Conservation (phyloP, 1,140 invertebrate species). For the Rhopalosiphum maidis region DNA sequence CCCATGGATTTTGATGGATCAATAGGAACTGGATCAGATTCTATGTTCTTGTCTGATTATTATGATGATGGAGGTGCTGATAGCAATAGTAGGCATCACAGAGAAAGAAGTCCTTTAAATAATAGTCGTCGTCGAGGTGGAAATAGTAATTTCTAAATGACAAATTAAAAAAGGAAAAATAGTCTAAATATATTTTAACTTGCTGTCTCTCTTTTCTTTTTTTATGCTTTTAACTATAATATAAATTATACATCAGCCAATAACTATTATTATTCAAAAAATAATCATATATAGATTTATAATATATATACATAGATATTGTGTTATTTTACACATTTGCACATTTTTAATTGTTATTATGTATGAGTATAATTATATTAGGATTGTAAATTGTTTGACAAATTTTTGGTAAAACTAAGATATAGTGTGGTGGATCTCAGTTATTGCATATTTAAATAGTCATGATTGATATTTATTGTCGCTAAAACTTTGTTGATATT, state of each 20-base stretch:
- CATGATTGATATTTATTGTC: not conserved
- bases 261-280: not conserved
- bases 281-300: not conserved
- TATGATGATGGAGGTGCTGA: slow-evolving; percentile 20
- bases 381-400: not conserved
- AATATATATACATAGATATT: not conserved
- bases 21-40: not conserved
- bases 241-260: not conserved
- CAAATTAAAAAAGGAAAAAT: not conserved
- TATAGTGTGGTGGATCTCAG: slow-evolving; percentile 36
- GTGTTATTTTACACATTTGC: not conserved
- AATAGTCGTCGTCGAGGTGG: not conserved
- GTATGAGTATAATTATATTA: not conserved
- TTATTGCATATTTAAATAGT: not conserved
- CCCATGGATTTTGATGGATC: slow-evolving; percentile 55
- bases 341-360: not conserved
- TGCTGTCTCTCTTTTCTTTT: not conserved
- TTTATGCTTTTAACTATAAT: not conserved
- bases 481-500: not conserved
- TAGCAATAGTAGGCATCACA: not conserved
- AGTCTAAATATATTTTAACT: not conserved
- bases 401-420: not conserved
- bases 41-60: slow-evolving; percentile 31
- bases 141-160: not conserved
- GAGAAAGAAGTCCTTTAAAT: slow-evolving; percentile 37